Evolutionary conservation across 2,113 vertebrate genomes (phyloP).

Genomic region (Vombatus ursinus): DNA sequence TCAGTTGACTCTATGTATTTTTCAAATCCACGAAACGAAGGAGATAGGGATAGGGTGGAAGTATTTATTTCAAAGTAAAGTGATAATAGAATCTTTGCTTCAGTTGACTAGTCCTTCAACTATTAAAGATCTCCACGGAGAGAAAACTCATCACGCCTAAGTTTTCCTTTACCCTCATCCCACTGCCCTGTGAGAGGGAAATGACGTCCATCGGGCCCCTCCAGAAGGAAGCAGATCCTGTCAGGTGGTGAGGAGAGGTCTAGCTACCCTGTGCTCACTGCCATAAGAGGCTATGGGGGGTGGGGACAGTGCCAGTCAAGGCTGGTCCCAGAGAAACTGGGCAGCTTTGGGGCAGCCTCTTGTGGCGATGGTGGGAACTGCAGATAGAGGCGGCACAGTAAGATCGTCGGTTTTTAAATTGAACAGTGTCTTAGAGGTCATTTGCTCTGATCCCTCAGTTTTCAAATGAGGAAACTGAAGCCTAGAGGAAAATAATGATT

Average conservation of each 20-base stretch:
- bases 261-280: background rate
- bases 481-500: background rate
- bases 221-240: background rate
- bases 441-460: background rate
- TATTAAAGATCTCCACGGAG: background rate
- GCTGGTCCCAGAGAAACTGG: background rate
- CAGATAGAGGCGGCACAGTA: background rate
- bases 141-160: background rate
- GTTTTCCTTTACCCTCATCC: background rate
- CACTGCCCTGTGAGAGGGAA: background rate
- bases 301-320: background rate
- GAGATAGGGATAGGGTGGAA: background rate
- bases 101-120: background rate
- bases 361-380: background rate
- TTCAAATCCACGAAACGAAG: background rate
- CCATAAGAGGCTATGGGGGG: background rate
- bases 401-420: background rate
- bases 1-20: background rate
- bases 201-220: background rate
- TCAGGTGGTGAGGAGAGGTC: background rate
- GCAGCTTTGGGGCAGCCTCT: background rate
- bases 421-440: background rate
- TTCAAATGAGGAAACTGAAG: background rate
- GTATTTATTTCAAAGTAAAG: background rate
- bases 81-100: background rate